phyloP scores from a whole-genome alignment of 2,888 invertebrate species.

The Xanthorhoe spadicearia region DNA sequence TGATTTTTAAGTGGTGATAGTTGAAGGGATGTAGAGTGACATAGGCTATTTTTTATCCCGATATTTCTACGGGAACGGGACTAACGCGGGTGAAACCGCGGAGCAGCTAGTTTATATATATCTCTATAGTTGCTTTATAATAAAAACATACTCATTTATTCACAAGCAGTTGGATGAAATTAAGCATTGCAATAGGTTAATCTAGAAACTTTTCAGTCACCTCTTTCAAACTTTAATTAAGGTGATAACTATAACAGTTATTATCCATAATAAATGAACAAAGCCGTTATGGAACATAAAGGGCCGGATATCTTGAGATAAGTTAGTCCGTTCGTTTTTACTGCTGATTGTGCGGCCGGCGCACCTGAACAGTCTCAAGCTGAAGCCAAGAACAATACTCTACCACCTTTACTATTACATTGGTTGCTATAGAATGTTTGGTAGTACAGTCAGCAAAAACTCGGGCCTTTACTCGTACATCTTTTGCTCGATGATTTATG shows the following conservation, averaged over 20 bases:
- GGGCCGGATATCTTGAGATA: conserved; percentile 58
- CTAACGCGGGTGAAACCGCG: too few relatives aligned
- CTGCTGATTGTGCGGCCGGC: conserved; percentile 75
- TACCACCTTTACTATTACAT: background rate
- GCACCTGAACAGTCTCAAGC: conserved; percentile 68
- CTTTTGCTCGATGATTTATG: too few relatives aligned
- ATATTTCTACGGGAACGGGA: too few relatives aligned
- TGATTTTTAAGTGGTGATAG: too few relatives aligned
- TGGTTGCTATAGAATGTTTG: too few relatives aligned
- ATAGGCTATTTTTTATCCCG: too few relatives aligned
- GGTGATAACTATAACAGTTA: conserved; percentile 16
- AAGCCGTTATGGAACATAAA: conserved; percentile 55
- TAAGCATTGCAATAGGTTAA: background rate
- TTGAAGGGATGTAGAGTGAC: too few relatives aligned
- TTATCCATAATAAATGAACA: conserved; percentile 46
- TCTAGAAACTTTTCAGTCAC: background rate
- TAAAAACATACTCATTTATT: background rate
- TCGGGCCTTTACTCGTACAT: too few relatives aligned
- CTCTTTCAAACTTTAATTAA: background rate
- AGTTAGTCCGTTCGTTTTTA: conserved; percentile 72
- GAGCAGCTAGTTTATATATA: too few relatives aligned
- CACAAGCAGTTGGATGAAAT: background rate
- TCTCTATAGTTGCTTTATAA: too few relatives aligned
- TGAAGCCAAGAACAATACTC: conserved; percentile 23
- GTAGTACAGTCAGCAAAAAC: too few relatives aligned